Conservation (phyloP, 2,797 vertebrate species). For the Melanogrammus aeglefinus region DNA sequence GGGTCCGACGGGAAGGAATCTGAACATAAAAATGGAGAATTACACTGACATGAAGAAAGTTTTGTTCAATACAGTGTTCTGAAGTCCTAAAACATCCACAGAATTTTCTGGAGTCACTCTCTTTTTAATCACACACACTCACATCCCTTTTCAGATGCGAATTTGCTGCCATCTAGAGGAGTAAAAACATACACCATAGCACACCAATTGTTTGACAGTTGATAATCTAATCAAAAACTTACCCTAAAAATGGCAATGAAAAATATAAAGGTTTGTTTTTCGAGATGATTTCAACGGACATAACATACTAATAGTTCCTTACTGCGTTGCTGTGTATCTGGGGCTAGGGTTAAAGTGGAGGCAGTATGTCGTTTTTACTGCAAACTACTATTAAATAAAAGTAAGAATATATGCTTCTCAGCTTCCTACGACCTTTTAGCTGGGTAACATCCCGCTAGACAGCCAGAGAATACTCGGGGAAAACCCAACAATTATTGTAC, state of each 20-base stretch:
- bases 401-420: neutral
- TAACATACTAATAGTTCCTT: neutral
- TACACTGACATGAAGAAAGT: neutral
- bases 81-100: neutral
- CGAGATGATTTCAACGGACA: neutral
- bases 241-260: neutral
- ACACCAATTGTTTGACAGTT: neutral
- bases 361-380: neutral
- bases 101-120: neutral
- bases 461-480: neutral
- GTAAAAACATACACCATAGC: neutral
- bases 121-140: too few species aligned
- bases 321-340: neutral
- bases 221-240: neutral
- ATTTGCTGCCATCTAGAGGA: neutral
- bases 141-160: neutral
- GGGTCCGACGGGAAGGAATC: constrained; percentile 84
- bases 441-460: neutral
- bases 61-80: neutral
- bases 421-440: neutral
- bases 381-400: neutral
- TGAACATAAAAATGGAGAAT: constrained; percentile 41
- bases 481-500: too few species aligned
- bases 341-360: neutral
- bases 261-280: neutral